phyloP scores from a whole-genome alignment of 1,140 invertebrate species.

The Maconellicoccus hirsutus region DNA sequence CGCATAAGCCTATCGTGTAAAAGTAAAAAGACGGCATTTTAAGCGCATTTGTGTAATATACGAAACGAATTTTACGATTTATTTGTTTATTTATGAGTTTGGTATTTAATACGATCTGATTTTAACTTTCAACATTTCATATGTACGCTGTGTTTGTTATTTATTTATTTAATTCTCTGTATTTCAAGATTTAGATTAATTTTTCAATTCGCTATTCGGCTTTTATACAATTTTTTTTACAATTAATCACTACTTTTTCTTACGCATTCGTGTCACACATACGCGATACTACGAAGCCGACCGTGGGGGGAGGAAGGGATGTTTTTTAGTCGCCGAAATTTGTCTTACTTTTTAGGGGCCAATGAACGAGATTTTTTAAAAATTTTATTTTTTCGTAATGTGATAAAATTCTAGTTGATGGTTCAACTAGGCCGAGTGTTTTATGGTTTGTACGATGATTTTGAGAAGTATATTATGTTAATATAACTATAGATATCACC shows the following conservation, averaged over 20 bases:
- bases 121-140: not conserved
- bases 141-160: not conserved
- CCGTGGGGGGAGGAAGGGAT: not conserved
- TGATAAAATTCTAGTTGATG: not conserved
- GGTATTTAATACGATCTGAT: constrained; percentile 4
- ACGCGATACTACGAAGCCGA: not conserved
- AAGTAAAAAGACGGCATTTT: not conserved
- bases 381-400: not conserved
- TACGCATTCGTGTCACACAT: not conserved
- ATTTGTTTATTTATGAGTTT: not conserved
- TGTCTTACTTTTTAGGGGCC: not conserved
- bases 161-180: not conserved
- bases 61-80: not conserved
- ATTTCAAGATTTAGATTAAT: not conserved
- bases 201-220: constrained; percentile 3
- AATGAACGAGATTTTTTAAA: not conserved
- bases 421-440: not conserved
- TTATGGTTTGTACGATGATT: not conserved
- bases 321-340: not conserved
- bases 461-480: not conserved
- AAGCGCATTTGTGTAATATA: not conserved
- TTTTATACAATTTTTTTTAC: constrained; percentile 6
- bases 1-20: not conserved
- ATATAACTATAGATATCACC: not conserved
- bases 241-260: not conserved